These are phyloP conservation scores for Andrena cerasifolii DNA, from an alignment of 1,140 invertebrate species.

Conservation along the genomic window DNA sequence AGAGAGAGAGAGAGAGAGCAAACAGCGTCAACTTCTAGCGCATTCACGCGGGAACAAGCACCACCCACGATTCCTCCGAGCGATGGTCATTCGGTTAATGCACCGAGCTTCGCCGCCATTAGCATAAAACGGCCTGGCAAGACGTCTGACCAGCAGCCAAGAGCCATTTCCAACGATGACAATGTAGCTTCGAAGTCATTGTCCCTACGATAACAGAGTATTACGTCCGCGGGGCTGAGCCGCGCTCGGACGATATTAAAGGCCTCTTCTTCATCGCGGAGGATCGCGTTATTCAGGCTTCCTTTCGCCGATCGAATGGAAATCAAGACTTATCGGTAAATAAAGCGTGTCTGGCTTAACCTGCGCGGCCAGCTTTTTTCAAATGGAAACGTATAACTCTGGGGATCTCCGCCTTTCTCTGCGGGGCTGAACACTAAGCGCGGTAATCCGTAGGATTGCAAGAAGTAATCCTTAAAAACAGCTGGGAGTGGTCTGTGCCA, in stretches of 20 bases:
- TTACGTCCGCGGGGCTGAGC: not conserved
- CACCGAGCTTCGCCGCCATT: slow-evolving; percentile 12
- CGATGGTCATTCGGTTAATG: slow-evolving; percentile 36
- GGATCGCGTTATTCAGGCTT: no score
- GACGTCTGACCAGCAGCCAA: slow-evolving; percentile 6
- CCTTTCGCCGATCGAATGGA: no score
- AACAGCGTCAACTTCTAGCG: not conserved
- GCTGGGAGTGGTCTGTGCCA: no score
- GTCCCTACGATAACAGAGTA: not conserved
- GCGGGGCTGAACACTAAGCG: no score
- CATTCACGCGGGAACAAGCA: slow-evolving; percentile 5
- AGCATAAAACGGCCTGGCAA: slow-evolving; percentile 21
- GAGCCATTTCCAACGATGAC: not conserved
- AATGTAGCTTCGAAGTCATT: not conserved
- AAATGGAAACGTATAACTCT: no score
- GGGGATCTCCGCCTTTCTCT: no score
- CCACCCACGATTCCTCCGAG: slow-evolving; percentile 2
- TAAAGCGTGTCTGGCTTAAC: slow-evolving; percentile 6
- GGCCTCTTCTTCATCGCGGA: no score
- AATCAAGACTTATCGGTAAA: slow-evolving; percentile 7
- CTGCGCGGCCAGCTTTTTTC: no score
- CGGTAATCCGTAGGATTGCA: no score
- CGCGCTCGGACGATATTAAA: no score
- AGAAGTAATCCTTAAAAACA: no score
- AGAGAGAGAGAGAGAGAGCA: not conserved